Base-by-base conservation (phyloP, 1,140 invertebrate species). In the Drosophila virilis region DNA sequence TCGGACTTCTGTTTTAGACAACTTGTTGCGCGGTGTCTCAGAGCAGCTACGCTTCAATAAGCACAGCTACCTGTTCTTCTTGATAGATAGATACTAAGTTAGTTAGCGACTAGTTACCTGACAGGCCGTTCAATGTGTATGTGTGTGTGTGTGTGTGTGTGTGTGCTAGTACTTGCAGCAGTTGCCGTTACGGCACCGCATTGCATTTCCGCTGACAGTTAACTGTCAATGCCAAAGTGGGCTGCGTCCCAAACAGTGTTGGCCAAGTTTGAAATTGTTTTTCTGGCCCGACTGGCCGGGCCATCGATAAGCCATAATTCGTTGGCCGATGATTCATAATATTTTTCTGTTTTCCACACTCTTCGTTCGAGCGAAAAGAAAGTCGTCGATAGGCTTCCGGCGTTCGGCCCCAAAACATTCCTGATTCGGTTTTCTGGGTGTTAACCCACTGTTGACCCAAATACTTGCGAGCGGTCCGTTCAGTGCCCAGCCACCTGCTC, bases 151-250 rank as follows among this genome's bases (percentile, higher is more conserved):
- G 2, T 12, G 5, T 28, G n/a, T 61, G n/a, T 22, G 55, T 74
- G 74, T 28, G n/a, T 61, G n/a, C 13, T 55, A 74, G 77, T 74
- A 60, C 68, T 68, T 35, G 61, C 58, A 58, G 65, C 70, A 73
- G 55, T 72, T 88, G 84, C 83, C 83, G 83, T 88, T 88, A 88
- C 80, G 67, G 77, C 79, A 88, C 72, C 84, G 74, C 84, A 88
- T 79, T 88, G 83, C 83, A 88, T 88, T 88, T 88, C 83, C 83
- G 81, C 69, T 73, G 76, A 88, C 83, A 79, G 84, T 73, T 88
- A 88, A 83, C 83, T 88, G 83, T 89, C 83, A 88, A 88, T 88
- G 83, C 84, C 83, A 86, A 79, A 86, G 81, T 77, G 77, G 81
- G 68, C 76, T 51, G 58, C 58, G 58, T 45, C 28, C 40, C 52